Evolutionary conservation across 1,140 invertebrate species (phyloP).

Genomic region (Lysiphlebus fabarum): DNA sequence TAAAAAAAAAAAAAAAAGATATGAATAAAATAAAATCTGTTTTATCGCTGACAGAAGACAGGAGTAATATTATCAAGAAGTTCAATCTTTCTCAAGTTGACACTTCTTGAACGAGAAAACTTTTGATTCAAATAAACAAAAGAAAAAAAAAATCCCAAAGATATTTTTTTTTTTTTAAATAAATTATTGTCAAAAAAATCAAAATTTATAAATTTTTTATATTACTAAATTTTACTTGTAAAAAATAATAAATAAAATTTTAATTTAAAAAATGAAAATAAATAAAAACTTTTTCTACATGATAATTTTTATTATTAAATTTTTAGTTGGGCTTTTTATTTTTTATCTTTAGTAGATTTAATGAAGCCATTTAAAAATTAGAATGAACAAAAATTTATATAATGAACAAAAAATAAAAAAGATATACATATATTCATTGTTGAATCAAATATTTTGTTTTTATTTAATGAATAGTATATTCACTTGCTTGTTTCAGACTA

Average conservation of each 20-base stretch:
- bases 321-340: constrained; percentile 9
- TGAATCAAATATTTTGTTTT: constrained; percentile 24
- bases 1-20: too few species aligned
- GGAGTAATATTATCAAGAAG: constrained; percentile 20
- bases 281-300: not conserved
- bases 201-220: too few species aligned
- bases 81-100: constrained; percentile 18
- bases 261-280: too few species aligned
- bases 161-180: too few species aligned
- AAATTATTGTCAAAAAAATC: too few species aligned
- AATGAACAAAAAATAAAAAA: too few species aligned
- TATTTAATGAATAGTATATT: constrained; percentile 25
- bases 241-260: too few species aligned
- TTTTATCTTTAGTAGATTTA: constrained; percentile 16
- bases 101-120: constrained; percentile 8
- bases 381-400: not conserved
- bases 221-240: too few species aligned
- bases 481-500: constrained; percentile 4
- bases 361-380: constrained; percentile 14
- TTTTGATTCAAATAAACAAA: not conserved
- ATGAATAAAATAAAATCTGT: constrained; percentile 5
- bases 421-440: too few species aligned
- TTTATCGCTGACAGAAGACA: constrained; percentile 8
- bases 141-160: not conserved
- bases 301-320: too few species aligned